Evolutionary conservation across 2,797 vertebrate species (phyloP).

Genomic region (Gymnoscopelus braueri): DNA sequence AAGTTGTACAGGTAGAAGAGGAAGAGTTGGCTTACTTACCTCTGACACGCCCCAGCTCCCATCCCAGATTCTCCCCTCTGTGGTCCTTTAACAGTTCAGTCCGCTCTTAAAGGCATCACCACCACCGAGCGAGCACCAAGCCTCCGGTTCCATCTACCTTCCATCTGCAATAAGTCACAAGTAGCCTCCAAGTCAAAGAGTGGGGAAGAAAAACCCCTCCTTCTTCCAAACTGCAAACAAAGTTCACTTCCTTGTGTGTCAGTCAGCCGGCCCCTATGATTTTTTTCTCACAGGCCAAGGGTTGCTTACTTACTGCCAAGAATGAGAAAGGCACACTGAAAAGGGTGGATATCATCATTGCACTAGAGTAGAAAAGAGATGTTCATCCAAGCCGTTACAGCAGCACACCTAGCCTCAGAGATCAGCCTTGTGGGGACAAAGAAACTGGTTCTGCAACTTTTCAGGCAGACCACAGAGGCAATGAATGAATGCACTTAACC

Average conservation of each 20-base stretch:
- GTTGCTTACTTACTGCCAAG: slow-evolving; percentile 15
- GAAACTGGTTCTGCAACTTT: slow-evolving; percentile 78
- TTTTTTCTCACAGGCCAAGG: slow-evolving; percentile 23
- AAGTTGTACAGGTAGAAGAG: too few species aligned
- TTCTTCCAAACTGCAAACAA: slow-evolving; percentile 62
- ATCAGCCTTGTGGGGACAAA: slow-evolving; percentile 64
- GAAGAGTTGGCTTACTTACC: too few species aligned
- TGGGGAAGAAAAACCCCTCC: slow-evolving; percentile 54
- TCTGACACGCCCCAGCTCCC: too few species aligned
- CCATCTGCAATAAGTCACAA: slow-evolving; percentile 62
- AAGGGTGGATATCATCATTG: slow-evolving; percentile 17
- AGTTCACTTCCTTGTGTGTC: slow-evolving; percentile 69
- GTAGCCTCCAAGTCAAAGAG: slow-evolving; percentile 48
- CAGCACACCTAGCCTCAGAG: slow-evolving; percentile 46
- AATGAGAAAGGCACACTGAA: slow-evolving; percentile 27
- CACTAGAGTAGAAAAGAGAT: slow-evolving; percentile 44
- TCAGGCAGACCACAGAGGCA: slow-evolving; percentile 28
- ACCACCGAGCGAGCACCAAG: neutral
- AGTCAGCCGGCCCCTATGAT: slow-evolving; percentile 33
- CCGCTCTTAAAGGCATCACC: slow-evolving; percentile 14
- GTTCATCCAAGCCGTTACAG: slow-evolving; percentile 36
- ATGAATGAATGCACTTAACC: slow-evolving; percentile 36
- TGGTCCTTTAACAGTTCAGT: slow-evolving; percentile 24
- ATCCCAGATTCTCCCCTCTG: neutral
- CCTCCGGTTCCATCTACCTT: slow-evolving; percentile 53